Conservation (phyloP, 2,888 invertebrate genomes). For the Margaritifera margaritifera region DNA sequence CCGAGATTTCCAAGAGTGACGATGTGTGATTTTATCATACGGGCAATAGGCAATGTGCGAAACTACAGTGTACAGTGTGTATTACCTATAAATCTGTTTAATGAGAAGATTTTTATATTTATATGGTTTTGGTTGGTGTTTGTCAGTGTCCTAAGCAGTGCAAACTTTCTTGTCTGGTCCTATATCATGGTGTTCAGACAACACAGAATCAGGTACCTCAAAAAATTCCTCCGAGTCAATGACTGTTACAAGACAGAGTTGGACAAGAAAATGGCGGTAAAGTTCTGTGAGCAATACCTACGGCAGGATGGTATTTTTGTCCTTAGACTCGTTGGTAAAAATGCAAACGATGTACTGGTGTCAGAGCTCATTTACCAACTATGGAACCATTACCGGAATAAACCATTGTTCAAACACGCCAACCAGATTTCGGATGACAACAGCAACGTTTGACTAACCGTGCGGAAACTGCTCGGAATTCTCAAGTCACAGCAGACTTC, state of each 20-base stretch:
- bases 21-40: slow-evolving; percentile 72
- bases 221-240: slow-evolving; percentile 66
- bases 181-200: slow-evolving; percentile 67
- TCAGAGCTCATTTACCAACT: slow-evolving; percentile 71
- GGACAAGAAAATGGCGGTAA: slow-evolving; percentile 67
- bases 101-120: slow-evolving; percentile 73
- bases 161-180: slow-evolving; percentile 74
- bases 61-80: slow-evolving; percentile 73
- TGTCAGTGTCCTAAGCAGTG: slow-evolving; percentile 72
- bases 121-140: slow-evolving; percentile 76
- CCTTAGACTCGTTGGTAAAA: slow-evolving; percentile 70
- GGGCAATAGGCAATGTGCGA: slow-evolving; percentile 74
- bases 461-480: slow-evolving; percentile 57
- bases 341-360: slow-evolving; percentile 72
- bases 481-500: slow-evolving; percentile 58
- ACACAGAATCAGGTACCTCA: slow-evolving; percentile 66
- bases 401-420: slow-evolving; percentile 65
- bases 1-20: slow-evolving; percentile 71
- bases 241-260: slow-evolving; percentile 67
- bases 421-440: slow-evolving; percentile 68
- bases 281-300: slow-evolving; percentile 71
- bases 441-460: slow-evolving; percentile 69
- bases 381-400: slow-evolving; percentile 70
- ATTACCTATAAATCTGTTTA: slow-evolving; percentile 69
- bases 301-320: slow-evolving; percentile 72